Conservation (phyloP, 2,113 vertebrate species). For the Tragelaphus strepsiceros region DNA sequence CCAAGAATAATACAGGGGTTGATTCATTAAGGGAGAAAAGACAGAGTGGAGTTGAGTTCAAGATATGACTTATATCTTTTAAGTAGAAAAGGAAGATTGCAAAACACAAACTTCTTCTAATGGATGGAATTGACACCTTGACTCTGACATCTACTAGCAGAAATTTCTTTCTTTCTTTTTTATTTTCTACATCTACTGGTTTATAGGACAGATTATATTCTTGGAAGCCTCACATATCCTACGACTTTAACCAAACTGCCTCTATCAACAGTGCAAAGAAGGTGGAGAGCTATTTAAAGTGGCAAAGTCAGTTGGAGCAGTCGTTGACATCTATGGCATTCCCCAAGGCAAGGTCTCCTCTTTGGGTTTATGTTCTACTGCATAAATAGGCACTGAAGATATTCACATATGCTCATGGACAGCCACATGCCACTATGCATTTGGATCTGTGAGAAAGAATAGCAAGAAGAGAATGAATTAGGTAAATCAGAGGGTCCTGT, state of each 20-base stretch:
- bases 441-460: neutral
- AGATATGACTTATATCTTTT: neutral
- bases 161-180: neutral
- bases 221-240: neutral
- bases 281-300: neutral
- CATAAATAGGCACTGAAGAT: neutral
- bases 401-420: neutral
- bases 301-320: neutral
- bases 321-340: neutral
- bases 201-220: neutral
- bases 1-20: slow-evolving; percentile 2
- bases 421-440: neutral
- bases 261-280: neutral
- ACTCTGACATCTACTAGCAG: neutral
- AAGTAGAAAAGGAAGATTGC: neutral
- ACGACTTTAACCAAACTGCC: neutral
- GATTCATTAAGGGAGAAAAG: slow-evolving; percentile 37
- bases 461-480: neutral
- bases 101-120: slow-evolving; percentile 38
- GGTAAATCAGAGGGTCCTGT: neutral
- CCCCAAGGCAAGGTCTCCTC: neutral
- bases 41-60: slow-evolving; percentile 4
- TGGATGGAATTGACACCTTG: neutral
- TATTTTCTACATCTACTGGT: neutral
- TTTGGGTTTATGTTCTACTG: neutral